These are phyloP conservation scores for Nephila pilipes DNA, from an alignment of 1,140 invertebrate species.

Conservation along the genomic window DNA sequence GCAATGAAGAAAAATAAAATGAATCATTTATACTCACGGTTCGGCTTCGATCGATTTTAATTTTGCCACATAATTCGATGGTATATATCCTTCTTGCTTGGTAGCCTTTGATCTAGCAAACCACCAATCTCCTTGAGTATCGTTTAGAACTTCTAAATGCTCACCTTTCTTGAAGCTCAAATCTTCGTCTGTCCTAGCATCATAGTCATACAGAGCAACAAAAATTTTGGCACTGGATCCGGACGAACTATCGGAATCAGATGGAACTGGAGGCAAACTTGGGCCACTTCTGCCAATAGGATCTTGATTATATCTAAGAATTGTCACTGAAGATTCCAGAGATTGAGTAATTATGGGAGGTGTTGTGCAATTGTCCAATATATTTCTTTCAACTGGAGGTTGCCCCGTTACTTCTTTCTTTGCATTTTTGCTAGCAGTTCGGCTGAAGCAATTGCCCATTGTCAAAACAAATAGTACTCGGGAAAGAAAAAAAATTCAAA, in stretches of 20 bases:
- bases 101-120: conserved; percentile 96
- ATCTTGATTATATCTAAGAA: conserved; percentile 51
- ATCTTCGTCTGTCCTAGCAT: conserved; percentile 99
- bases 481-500: neutral
- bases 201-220: conserved; percentile 98
- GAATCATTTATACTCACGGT: conserved; percentile 89
- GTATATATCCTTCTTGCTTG: conserved; percentile 98
- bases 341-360: conserved; percentile 46
- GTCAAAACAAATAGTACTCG: neutral
- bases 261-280: conserved; percentile 84
- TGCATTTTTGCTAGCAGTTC: conserved; percentile 70
- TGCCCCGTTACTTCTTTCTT: conserved; percentile 72
- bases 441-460: conserved; percentile 77
- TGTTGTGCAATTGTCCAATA: conserved; percentile 65
- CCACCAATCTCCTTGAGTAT: conserved; percentile 99
- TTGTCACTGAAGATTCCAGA: conserved; percentile 64
- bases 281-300: conserved; percentile 80
- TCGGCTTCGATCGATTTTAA: conserved; percentile 99
- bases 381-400: conserved; percentile 65
- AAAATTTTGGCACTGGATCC: conserved; percentile 86
- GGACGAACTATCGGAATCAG: conserved; percentile 84
- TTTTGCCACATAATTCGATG: conserved; percentile 99
- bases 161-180: conserved; percentile 99
- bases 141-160: conserved; percentile 98
- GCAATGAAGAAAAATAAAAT: neutral